A percentile compares a stretch with the other conserved stretches of the same genome.
phyloP scores from a whole-genome alignment of 2,888 invertebrate species.

The Nemapogon koenigi region DNA sequence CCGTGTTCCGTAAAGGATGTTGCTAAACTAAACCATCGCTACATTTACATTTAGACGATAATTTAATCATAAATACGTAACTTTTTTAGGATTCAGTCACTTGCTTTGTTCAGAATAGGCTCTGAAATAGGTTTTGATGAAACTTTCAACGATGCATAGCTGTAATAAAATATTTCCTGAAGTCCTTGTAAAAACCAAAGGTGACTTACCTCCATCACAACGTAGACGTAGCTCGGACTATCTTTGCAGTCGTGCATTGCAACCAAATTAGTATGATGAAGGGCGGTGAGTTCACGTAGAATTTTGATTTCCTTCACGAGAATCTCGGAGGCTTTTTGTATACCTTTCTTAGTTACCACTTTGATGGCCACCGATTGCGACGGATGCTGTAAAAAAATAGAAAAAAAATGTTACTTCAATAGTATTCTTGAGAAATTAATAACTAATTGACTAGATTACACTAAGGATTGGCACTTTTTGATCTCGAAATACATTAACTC shows the following conservation, averaged over 20 bases:
- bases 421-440: too few relatives aligned
- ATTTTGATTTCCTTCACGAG: constrained; percentile 99
- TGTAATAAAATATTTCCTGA: not conserved
- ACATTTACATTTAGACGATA: too few relatives aligned
- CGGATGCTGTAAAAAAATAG: constrained; percentile 71
- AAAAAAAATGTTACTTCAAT: not conserved
- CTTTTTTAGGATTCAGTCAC: not conserved
- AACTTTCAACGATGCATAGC: too few relatives aligned
- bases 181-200: not conserved
- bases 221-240: constrained; percentile 91
- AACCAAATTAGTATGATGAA: constrained; percentile 99
- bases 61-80: too few relatives aligned
- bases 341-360: constrained; percentile 96
- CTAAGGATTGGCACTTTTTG: too few relatives aligned
- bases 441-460: too few relatives aligned
- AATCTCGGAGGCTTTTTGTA: constrained; percentile 96
- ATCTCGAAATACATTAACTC: too few relatives aligned
- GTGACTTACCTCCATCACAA: constrained; percentile 94
- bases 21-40: too few relatives aligned
- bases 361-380: constrained; percentile 94
- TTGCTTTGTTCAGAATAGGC: not conserved
- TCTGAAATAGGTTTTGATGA: too few relatives aligned
- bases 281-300: constrained; percentile 93
- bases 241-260: constrained; percentile 98
- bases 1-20: too few relatives aligned